Evolutionary conservation across 1,140 invertebrate genomes (phyloP).

Genomic region (Oncopeltus fasciatus): DNA sequence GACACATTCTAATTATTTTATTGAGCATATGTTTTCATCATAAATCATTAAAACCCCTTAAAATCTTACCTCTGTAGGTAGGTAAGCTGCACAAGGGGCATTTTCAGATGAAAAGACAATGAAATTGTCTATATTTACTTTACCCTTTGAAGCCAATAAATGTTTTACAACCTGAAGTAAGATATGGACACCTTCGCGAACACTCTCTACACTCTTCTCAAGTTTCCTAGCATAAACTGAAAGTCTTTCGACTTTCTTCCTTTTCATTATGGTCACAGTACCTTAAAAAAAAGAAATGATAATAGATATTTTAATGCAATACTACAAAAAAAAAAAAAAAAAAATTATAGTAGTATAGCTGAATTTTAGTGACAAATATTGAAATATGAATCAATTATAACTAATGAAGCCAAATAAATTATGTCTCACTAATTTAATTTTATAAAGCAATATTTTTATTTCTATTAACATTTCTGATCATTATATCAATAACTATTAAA

Average conservation of each 20-base stretch:
- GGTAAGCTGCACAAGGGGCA: neutral
- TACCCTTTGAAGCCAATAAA: neutral
- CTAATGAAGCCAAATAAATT: too few relatives aligned
- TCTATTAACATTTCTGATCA: too few relatives aligned
- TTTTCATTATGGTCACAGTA: neutral
- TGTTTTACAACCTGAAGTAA: conserved; percentile 8
- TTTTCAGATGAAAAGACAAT: conserved; percentile 4
- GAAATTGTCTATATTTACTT: conserved; percentile 3
- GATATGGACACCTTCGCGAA: conserved; percentile 12
- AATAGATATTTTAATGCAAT: neutral
- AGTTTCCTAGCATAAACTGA: neutral
- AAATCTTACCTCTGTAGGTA: conserved; percentile 2
- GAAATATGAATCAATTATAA: too few relatives aligned
- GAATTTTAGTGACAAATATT: too few relatives aligned
- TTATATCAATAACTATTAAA: too few relatives aligned
- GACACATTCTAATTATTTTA: too few relatives aligned
- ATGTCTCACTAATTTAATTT: too few relatives aligned
- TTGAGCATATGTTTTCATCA: too few relatives aligned
- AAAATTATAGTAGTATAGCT: neutral
- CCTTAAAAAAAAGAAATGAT: neutral
- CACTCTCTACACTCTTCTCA: conserved; percentile 10
- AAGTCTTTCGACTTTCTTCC: conserved; percentile 1
- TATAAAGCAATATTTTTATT: too few relatives aligned
- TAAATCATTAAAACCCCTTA: too few relatives aligned
- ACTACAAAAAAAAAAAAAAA: neutral